Evolutionary conservation across 1,140 invertebrate species (phyloP).

Genomic region (Lethrus apterus): DNA sequence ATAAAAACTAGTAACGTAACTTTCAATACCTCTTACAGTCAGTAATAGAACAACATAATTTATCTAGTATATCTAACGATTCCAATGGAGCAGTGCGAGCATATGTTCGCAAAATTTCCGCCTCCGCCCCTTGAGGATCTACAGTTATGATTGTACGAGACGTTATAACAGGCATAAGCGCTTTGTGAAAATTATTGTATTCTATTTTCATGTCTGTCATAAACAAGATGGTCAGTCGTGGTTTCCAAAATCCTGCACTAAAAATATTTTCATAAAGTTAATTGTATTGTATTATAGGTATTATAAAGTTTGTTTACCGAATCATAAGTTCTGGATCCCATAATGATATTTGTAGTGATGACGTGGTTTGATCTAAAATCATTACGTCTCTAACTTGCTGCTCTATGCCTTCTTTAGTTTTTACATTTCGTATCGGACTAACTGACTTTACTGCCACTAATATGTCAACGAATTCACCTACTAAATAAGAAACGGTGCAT

Average conservation of each 20-base stretch:
- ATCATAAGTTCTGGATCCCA: conserved; percentile 47
- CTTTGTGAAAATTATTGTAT: conserved; percentile 41
- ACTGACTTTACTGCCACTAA: conserved; percentile 25
- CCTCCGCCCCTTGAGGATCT: conserved; percentile 46
- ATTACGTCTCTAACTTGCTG: conserved; percentile 43
- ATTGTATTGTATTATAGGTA: neutral
- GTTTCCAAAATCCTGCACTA: conserved; percentile 44
- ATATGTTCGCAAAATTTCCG: conserved; percentile 42
- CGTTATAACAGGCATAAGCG: conserved; percentile 32
- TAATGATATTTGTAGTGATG: conserved; percentile 41
- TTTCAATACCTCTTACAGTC: too few relatives aligned
- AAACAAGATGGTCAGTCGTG: conserved; percentile 46
- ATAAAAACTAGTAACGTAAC: too few relatives aligned
- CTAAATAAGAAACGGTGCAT: too few relatives aligned
- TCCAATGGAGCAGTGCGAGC: conserved; percentile 33
- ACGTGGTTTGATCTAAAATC: conserved; percentile 45
- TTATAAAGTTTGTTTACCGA: conserved; percentile 32
- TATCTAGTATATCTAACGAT: conserved; percentile 30
- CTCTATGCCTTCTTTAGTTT: conserved; percentile 44
- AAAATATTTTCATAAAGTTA: conserved; percentile 1
- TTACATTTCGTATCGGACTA: conserved; percentile 42
- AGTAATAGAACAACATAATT: conserved; percentile 18
- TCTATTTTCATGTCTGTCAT: conserved; percentile 45
- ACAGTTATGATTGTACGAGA: conserved; percentile 45
- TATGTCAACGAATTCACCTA: conserved; percentile 5